Conservation (phyloP, 2,888 invertebrate genomes). For the Cheiracanthium punctorium region DNA sequence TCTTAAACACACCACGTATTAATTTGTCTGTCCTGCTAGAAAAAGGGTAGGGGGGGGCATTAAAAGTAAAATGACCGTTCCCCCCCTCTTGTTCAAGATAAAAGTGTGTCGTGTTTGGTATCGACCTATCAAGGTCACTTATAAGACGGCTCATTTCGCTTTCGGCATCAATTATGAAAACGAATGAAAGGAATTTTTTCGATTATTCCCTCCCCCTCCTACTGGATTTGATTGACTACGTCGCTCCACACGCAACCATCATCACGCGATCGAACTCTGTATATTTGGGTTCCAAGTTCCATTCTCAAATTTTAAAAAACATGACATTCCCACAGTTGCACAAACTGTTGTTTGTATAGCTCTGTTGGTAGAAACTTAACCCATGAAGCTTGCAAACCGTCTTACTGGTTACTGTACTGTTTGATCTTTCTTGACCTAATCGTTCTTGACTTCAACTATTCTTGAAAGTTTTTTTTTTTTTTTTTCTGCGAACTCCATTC, state of each 20-base stretch:
- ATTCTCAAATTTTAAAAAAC: no score
- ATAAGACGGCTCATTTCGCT: slow-evolving; percentile 1
- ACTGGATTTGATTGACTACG: no score
- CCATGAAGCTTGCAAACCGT: no score
- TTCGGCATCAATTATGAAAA: slow-evolving; percentile 5
- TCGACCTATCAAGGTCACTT: slow-evolving; percentile 44
- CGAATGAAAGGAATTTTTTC: slow-evolving; percentile 21
- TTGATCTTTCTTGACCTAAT: no score
- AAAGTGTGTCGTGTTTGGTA: slow-evolving; percentile 47
- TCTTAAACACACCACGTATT: slow-evolving; percentile 48
- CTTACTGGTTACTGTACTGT: no score
- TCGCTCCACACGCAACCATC: slow-evolving; percentile 18
- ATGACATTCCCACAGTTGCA: no score
- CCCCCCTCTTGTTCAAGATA: neutral
- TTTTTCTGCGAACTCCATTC: no score
- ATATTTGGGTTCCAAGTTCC: neutral
- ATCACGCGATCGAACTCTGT: slow-evolving; percentile 30
- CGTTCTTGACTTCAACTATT: no score
- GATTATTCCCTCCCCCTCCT: neutral
- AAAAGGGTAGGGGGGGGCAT: slow-evolving; percentile 12
- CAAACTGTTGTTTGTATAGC: no score
- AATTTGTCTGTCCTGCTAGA: slow-evolving; percentile 25
- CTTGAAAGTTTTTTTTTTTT: no score
- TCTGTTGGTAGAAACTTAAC: no score
- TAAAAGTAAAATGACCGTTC: neutral